Evolutionary conservation across 2,888 invertebrate species (phyloP).

Genomic region (Notocelia uddmanniana): DNA sequence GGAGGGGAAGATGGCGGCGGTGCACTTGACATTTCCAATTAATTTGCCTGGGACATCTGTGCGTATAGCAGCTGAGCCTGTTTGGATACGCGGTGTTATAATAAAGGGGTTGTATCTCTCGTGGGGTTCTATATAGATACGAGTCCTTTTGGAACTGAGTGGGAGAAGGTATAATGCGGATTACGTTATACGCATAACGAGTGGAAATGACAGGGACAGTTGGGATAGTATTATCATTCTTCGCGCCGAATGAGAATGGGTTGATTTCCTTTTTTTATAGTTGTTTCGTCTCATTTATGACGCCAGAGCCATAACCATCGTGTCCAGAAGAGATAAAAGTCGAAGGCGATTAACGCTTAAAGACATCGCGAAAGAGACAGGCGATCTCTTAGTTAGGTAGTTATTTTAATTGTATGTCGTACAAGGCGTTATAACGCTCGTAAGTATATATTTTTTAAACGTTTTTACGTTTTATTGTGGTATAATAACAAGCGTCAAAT

Average conservation of each 20-base stretch:
- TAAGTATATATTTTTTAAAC: neutral
- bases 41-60: slow-evolving; percentile 85
- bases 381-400: neutral
- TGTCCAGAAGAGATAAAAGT: neutral
- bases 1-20: slow-evolving; percentile 77
- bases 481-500: neutral
- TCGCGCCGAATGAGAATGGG: neutral
- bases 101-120: slow-evolving; percentile 2
- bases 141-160: neutral
- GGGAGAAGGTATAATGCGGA: slow-evolving; percentile 26
- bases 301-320: neutral
- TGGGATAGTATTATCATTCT: slow-evolving; percentile 28
- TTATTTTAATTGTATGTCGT: slow-evolving; percentile 3
- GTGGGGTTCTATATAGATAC: neutral
- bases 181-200: slow-evolving; percentile 38
- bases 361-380: neutral
- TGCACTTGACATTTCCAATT: slow-evolving; percentile 86
- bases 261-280: slow-evolving; percentile 10
- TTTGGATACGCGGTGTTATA: slow-evolving; percentile 10
- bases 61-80: slow-evolving; percentile 79
- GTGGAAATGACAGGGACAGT: slow-evolving; percentile 33
- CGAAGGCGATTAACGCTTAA: neutral
- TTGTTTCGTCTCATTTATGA: slow-evolving; percentile 6
- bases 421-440: slow-evolving; percentile 4
- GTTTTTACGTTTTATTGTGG: slow-evolving; percentile 21